phyloP scores from a whole-genome alignment of 2,113 vertebrate species.

The Steatornis caripensis region DNA sequence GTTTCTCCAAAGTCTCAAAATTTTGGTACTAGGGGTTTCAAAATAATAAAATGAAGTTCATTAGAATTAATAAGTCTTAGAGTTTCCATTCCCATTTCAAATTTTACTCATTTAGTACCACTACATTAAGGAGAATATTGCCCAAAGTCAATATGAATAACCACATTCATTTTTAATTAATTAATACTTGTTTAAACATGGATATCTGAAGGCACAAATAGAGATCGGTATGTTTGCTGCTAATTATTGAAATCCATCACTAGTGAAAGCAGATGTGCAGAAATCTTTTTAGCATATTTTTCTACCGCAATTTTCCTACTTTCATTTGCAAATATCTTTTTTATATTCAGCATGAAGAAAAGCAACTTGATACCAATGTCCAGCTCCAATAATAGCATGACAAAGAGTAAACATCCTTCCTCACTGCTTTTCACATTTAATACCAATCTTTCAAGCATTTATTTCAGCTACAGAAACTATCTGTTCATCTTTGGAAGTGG shows the following conservation, averaged over 20 bases:
- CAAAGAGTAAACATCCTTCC: not conserved
- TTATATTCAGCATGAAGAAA: not conserved
- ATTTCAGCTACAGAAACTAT: not conserved
- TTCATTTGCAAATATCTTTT: not conserved
- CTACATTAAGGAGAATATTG: not conserved
- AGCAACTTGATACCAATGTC: not conserved
- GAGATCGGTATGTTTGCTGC: not conserved
- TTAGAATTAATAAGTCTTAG: not conserved
- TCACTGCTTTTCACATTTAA: not conserved
- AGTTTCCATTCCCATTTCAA: not conserved
- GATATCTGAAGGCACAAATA: slow-evolving; percentile 21
- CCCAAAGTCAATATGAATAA: not conserved
- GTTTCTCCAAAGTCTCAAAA: not conserved
- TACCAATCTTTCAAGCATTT: not conserved
- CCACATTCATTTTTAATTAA: not conserved
- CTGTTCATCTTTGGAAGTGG: not conserved
- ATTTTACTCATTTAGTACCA: not conserved
- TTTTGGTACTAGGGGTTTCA: not conserved
- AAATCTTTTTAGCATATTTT: not conserved
- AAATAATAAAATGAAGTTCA: not conserved
- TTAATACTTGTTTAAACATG: slow-evolving; percentile 8
- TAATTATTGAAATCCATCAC: slow-evolving; percentile 20
- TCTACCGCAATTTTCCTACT: not conserved
- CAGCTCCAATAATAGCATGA: not conserved
- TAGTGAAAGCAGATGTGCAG: slow-evolving; percentile 1